phyloP scores from a whole-genome alignment of 2,888 invertebrate species.

The Autographa gamma region DNA sequence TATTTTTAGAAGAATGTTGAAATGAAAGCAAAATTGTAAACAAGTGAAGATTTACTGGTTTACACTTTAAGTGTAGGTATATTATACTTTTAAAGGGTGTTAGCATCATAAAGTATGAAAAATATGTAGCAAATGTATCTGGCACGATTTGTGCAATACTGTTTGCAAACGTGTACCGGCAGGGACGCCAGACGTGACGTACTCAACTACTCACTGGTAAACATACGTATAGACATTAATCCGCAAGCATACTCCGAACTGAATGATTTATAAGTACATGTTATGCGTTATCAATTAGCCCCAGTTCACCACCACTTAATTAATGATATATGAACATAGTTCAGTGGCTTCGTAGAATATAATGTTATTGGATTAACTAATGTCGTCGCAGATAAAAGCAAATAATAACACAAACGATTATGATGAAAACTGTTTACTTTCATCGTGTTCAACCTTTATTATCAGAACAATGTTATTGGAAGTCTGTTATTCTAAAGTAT shows the following conservation, averaged over 20 bases:
- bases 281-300: conserved; percentile 52
- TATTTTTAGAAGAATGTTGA: conserved; percentile 24
- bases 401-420: conserved; percentile 19
- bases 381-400: conserved; percentile 24
- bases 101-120: conserved; percentile 50
- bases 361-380: conserved; percentile 27
- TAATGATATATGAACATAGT: conserved; percentile 43
- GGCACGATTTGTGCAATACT: conserved; percentile 57
- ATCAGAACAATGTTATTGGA: conserved; percentile 29
- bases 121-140: conserved; percentile 52
- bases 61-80: conserved; percentile 29
- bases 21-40: conserved; percentile 46
- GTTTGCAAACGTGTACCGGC: conserved; percentile 43
- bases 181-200: conserved; percentile 55
- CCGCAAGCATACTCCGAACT: conserved; percentile 35
- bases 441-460: conserved; percentile 20
- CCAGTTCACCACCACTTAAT: conserved; percentile 46
- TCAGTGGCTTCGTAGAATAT: conserved; percentile 21
- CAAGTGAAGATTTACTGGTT: conserved; percentile 35
- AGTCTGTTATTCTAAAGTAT: conserved; percentile 9
- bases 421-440: conserved; percentile 26
- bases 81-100: conserved; percentile 30
- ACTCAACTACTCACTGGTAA: conserved; percentile 25
- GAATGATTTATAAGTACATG: conserved; percentile 52
- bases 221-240: conserved; percentile 49